These are phyloP conservation scores for Drosophila meridiana DNA, from an alignment of 2,888 invertebrate species.

Conservation along the genomic window DNA sequence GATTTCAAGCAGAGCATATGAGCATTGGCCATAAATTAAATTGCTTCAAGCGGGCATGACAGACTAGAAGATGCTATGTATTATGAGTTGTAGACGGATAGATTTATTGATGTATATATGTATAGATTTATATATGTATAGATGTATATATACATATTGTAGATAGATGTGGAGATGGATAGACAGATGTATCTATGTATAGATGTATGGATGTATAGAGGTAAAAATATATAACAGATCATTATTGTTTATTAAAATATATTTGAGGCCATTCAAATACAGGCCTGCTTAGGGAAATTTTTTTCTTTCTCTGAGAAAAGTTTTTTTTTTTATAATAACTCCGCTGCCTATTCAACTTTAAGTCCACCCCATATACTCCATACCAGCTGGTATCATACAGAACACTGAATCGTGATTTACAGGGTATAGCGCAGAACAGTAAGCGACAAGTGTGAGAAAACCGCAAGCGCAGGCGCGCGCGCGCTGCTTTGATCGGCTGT, in stretches of 20 bases:
- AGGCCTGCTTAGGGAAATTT: too few relatives aligned
- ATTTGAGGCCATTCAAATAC: too few relatives aligned
- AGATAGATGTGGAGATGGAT: background rate
- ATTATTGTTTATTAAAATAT: too few relatives aligned
- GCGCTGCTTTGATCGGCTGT: constrained; percentile 31
- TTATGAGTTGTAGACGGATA: background rate
- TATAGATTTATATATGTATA: background rate
- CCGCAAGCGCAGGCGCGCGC: background rate
- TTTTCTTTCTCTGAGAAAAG: too few relatives aligned
- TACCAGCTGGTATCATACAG: too few relatives aligned
- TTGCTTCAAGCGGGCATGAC: background rate
- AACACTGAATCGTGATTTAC: background rate
- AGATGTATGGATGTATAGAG: background rate
- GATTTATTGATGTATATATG: background rate
- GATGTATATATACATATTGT: background rate
- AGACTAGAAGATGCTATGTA: background rate
- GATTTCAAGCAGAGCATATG: constrained; percentile 7
- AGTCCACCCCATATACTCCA: too few relatives aligned
- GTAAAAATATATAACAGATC: background rate
- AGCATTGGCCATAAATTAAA: background rate
- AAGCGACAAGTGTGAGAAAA: constrained; percentile 8
- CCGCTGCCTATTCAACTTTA: too few relatives aligned
- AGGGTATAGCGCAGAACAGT: constrained; percentile 8
- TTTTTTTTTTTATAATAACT: too few relatives aligned
- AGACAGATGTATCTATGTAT: background rate